Evolutionary conservation across 2,888 invertebrate species (phyloP), one percentile per base, ranked within the genome.

Genomic region (Spisula subtruncata): DNA sequence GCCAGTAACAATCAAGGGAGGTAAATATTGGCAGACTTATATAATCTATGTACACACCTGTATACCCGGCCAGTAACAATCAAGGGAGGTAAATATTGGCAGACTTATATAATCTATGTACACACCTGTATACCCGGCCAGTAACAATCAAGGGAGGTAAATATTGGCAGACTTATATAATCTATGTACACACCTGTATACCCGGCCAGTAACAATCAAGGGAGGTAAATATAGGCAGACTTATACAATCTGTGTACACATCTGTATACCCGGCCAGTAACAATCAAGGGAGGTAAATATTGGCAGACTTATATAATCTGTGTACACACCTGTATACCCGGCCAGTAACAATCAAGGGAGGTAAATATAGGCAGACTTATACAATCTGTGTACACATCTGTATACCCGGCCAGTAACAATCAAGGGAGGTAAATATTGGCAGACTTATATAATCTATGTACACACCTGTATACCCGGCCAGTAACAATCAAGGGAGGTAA

Each of bases 131-230:
- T 97, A 0, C 99, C 99, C 0, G 99, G 99, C 99, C 99, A 99
- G 96, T 98, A 99, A 0, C 99, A 98, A 97, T 99, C 99, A 35
- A 99, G 97, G 0, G 99, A 99, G 96, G 99, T 99, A 97, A 99
- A 99, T n/a, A 99, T 98, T 0, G 99, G 99, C 94, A 99, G 97
- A 0, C 99, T 99, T 10, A 99, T 98, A 96, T 98, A 98, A 0
- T 99, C 99, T 95, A n/a, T n/a, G n/a, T 32, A 54, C 86, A 93
- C 94, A 97, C 97, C 87, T 99, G 97, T 48, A 99, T 97, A 0
- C 99, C 99, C 0, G 99, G 99, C 99, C 99, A 99, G 96, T 98
- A 99, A 0, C 99, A 98, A 97, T 99, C 99, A 35, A 99, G 97
- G 0, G 99, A 99, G 96, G 99, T 99, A 97, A 99, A 99, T n/a